phyloP scores from a whole-genome alignment of 2,797 vertebrate genomes.

The Strix occidentalis region DNA sequence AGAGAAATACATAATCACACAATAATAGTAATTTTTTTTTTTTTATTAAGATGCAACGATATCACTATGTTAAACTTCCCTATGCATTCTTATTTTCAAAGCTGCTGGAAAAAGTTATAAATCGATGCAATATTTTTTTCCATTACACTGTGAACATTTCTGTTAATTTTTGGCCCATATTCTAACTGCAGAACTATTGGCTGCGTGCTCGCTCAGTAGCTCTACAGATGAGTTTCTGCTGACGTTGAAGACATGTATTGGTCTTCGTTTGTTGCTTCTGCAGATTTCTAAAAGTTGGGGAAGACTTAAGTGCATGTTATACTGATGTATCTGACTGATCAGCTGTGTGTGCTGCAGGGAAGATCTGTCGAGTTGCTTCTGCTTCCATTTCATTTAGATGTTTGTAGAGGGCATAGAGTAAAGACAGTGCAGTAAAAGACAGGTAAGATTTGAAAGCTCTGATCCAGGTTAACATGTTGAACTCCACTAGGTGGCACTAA shows the following conservation, averaged over 20 bases:
- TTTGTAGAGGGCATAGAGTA: background rate
- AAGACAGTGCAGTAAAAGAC: background rate
- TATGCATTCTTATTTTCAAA: background rate
- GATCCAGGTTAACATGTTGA: conserved; percentile 20
- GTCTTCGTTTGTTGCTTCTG: background rate
- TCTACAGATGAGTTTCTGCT: background rate
- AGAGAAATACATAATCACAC: background rate
- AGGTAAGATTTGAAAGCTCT: background rate
- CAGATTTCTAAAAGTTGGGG: background rate
- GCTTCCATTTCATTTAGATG: background rate
- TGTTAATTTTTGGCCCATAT: fast-evolving
- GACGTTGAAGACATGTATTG: background rate
- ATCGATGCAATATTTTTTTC: fast-evolving
- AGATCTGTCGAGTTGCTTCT: fast-evolving
- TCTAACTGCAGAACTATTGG: background rate
- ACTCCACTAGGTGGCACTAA: conserved; percentile 54
- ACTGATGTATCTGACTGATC: background rate
- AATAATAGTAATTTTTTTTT: background rate
- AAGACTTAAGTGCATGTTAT: background rate
- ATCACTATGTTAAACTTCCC: background rate
- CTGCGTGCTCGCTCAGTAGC: background rate
- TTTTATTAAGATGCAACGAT: background rate
- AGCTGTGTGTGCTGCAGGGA: background rate
- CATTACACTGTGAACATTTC: background rate
- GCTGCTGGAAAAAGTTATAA: background rate